Conservation (phyloP, 2,888 invertebrate species). For the Macaria liturata region DNA sequence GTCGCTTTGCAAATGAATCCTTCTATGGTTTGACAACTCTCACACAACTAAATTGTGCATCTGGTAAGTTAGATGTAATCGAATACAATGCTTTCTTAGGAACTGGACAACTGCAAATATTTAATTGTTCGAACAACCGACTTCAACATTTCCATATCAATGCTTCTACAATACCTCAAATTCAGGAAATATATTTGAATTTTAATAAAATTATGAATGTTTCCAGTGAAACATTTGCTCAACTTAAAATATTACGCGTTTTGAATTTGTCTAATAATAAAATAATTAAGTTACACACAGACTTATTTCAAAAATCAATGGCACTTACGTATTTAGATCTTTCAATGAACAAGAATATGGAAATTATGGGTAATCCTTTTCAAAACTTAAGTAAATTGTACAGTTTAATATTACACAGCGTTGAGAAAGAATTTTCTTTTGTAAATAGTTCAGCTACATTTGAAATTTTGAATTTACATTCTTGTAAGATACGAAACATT, state of each 20-base stretch:
- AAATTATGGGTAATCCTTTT: slow-evolving; percentile 28
- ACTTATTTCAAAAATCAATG: slow-evolving; percentile 20
- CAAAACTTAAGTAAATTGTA: slow-evolving; percentile 27
- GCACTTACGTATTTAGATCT: slow-evolving; percentile 29
- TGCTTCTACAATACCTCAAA: slow-evolving; percentile 23
- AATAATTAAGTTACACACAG: slow-evolving; percentile 25
- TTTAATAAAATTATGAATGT: slow-evolving; percentile 31
- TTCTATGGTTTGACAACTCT: slow-evolving; percentile 26
- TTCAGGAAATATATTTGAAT: slow-evolving; percentile 33
- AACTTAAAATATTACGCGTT: slow-evolving; percentile 24
- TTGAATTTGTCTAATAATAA: slow-evolving; percentile 32
- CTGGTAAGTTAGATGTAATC: slow-evolving; percentile 28
- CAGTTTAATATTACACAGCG: slow-evolving; percentile 26
- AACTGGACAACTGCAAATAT: slow-evolving; percentile 26
- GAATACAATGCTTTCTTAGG: slow-evolving; percentile 29
- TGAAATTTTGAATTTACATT: slow-evolving; percentile 27
- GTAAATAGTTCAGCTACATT: slow-evolving; percentile 21
- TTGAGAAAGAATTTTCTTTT: slow-evolving; percentile 29
- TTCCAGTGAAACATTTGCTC: slow-evolving; percentile 26
- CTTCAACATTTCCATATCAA: slow-evolving; percentile 31
- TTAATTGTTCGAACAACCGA: slow-evolving; percentile 35
- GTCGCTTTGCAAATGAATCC: slow-evolving; percentile 26
- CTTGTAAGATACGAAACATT: slow-evolving; percentile 30
- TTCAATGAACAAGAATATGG: slow-evolving; percentile 28
- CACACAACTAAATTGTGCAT: slow-evolving; percentile 27